Base-by-base conservation (phyloP, 2,888 invertebrate genomes). In the Himalopsyche tibetana region DNA sequence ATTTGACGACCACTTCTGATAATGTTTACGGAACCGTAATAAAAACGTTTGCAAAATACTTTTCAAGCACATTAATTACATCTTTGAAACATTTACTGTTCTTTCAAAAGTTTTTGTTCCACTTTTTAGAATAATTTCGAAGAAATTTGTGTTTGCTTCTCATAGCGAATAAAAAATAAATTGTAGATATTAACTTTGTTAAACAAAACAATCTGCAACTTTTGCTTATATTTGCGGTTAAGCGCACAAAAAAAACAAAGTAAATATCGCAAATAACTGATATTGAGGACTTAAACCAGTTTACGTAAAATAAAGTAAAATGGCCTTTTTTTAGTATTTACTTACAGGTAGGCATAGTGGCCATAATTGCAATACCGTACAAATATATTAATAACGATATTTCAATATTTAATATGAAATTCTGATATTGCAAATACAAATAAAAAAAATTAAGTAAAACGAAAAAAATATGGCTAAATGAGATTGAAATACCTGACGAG, bases 31-130 rank as follows among this genome's bases (percentile, higher is more conserved):
- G 28, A 63, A 63, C n/a, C 63, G 28, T 63, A 63, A 63, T 63
- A 63, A 63, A 63, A 63, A 28, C 63, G 11, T 28, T 63, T 19
- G n/a, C 28, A 4, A 19, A 63, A 63, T 63, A 63, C 28, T 63
- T 63, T 63, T 19, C 63, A 28, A 63, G 63, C 63, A 63, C 63
- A 63, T 63, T 63, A 63, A 63, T 63, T 63, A 63, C 63, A 63
- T 19, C 63, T 63, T 63, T 19, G 19, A 8, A 63, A 63, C 28
- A 28, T n/a, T 63, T 63, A 63, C 63, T 63, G 63, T 63, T 19
- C n/a, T 2, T 63, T 19, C 4, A 63, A 19, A 63, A 63, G 19
- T 63, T 63, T 63, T 19, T 19, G 19, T 63, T 4, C 19, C 19
- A 63, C 19, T 63, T 19, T 19, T 63, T 19, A 63, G 19, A 63